Percentiles rank a stretch among this genome's conserved stretches.
These are phyloP conservation scores for Ennomos fuscantarius DNA, from an alignment of 2,888 invertebrate species.

Conservation along the genomic window DNA sequence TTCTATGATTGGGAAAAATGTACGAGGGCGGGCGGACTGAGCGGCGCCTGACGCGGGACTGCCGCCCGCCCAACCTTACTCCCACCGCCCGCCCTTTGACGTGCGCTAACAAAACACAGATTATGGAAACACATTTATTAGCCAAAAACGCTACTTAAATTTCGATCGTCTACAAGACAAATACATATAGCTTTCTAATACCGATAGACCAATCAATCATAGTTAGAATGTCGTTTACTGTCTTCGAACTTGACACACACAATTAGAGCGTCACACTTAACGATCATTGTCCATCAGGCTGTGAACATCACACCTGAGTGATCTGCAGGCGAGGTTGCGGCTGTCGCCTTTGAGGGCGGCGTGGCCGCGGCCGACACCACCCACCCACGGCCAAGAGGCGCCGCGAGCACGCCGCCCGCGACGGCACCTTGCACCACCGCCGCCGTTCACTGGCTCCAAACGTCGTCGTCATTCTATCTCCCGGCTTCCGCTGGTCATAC, in stretches of 20 bases:
- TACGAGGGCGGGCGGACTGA: constrained; percentile 65
- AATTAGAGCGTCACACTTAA: constrained; percentile 35
- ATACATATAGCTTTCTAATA: constrained; percentile 43
- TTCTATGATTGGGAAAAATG: constrained; percentile 51
- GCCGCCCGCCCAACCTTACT: constrained; percentile 66
- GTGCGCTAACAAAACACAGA: constrained; percentile 78
- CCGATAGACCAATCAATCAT: constrained; percentile 20
- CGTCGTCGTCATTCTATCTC: constrained; percentile 75
- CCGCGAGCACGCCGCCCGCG: constrained; percentile 59
- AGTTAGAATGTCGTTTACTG: constrained; percentile 18
- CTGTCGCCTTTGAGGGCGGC: constrained; percentile 63
- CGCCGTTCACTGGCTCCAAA: constrained; percentile 69
- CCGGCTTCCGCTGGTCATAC: constrained; percentile 74
- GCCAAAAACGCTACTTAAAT: constrained; percentile 76
- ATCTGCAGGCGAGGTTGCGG: constrained; percentile 72
- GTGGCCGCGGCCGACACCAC: constrained; percentile 66
- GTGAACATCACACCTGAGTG: constrained; percentile 77
- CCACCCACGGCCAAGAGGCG: constrained; percentile 59
- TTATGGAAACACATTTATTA: constrained; percentile 80
- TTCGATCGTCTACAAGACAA: constrained; percentile 68
- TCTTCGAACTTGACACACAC: constrained; percentile 22
- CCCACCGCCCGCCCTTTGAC: constrained; percentile 59
- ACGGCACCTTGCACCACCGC: constrained; percentile 66
- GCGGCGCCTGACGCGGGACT: constrained; percentile 82
- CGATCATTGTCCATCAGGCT: constrained; percentile 39